A percentile compares a stretch with the other conserved stretches of the same genome.
Conservation (phyloP, 2,113 vertebrate genomes). For the Pseudorhombus dupliciocellatus region DNA sequence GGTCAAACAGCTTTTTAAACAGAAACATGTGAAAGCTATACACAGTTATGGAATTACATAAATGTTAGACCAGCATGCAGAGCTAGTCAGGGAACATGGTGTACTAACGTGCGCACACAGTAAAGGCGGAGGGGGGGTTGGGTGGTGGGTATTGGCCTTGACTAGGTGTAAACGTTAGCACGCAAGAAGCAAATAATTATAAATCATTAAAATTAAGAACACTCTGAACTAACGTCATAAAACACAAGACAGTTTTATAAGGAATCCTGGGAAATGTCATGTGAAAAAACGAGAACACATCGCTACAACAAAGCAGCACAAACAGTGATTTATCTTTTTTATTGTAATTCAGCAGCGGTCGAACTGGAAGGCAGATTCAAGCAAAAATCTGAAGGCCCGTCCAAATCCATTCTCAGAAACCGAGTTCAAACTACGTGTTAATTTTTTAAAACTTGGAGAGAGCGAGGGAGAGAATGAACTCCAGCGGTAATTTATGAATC, state of each 20-base stretch:
- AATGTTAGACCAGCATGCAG: constrained; percentile 33
- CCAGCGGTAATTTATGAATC: constrained; percentile 32
- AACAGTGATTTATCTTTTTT: constrained; percentile 5
- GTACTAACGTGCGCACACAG: constrained; percentile 21
- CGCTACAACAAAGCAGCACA: constrained; percentile 13
- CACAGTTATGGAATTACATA: constrained; percentile 46
- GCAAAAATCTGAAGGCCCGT: constrained; percentile 1
- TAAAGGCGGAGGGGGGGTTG: constrained; percentile 6
- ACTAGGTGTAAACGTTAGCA: neutral
- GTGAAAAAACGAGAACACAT: neutral
- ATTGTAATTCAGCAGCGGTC: too few relatives aligned
- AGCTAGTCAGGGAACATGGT: constrained; percentile 30
- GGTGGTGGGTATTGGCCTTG: constrained; percentile 4
- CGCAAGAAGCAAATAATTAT: constrained; percentile 6
- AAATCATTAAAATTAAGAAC: neutral
- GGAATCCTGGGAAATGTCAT: neutral
- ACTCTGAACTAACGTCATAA: neutral
- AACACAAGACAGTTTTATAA: neutral
- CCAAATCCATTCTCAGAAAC: constrained; percentile 7
- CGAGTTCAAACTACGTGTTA: constrained; percentile 3
- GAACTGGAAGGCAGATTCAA: neutral
- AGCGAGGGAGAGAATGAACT: constrained; percentile 18
- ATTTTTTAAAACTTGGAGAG: constrained; percentile 19
- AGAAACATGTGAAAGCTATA: constrained; percentile 53
- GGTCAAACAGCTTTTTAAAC: constrained; percentile 42